A percentile compares a stretch with the other conserved stretches of the same genome.
Conservation (phyloP, 2,113 vertebrate genomes). For the Ariopsis seemanni region DNA sequence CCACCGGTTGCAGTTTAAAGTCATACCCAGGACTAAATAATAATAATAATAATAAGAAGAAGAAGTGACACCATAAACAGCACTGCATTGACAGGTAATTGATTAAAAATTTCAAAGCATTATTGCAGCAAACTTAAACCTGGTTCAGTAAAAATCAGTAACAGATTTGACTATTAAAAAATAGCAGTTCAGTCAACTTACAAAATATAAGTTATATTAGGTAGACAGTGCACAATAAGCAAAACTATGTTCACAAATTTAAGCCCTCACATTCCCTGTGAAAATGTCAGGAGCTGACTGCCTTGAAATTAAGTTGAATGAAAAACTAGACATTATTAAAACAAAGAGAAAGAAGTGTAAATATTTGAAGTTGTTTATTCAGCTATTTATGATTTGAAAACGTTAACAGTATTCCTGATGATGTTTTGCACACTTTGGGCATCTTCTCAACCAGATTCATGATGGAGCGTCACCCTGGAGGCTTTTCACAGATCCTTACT, state of each 20-base stretch:
- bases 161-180: not conserved
- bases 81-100: no score
- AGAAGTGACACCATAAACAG: no score
- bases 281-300: not conserved
- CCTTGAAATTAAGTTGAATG: not conserved
- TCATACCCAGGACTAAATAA: no score
- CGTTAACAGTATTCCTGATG: not conserved
- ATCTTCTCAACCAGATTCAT: no score
- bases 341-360: not conserved
- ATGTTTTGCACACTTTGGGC: no score
- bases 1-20: no score
- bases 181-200: not conserved
- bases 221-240: not conserved
- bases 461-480: not conserved
- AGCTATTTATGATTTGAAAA: not conserved
- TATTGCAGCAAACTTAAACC: no score
- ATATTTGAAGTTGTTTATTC: not conserved
- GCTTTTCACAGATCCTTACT: not conserved
- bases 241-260: not conserved
- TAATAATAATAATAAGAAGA: no score
- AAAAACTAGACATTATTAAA: not conserved
- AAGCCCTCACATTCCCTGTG: not conserved
- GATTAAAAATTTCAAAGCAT: no score
- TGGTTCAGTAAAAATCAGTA: not conserved
- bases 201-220: not conserved